Evolutionary conservation across 2,113 vertebrate species (phyloP).

Genomic region (Cyanoramphus novaezelandiae): DNA sequence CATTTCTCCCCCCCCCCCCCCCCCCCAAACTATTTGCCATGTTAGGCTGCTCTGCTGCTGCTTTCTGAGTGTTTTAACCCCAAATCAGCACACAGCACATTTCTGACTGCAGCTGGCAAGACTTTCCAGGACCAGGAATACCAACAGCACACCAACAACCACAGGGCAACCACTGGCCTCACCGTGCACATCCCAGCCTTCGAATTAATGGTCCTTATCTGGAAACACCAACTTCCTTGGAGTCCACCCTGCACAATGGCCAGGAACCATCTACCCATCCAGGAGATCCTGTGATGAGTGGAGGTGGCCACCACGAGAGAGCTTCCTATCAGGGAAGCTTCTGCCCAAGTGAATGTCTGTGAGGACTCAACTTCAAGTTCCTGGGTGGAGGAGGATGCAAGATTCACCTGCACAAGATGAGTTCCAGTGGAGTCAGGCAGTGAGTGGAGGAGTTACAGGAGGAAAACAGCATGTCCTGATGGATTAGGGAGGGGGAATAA

Average conservation of each 20-base stretch:
- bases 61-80: background rate
- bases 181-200: fast-evolving
- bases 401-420: background rate
- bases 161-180: background rate
- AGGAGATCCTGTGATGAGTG: background rate
- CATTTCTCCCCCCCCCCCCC: background rate
- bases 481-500: background rate
- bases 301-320: background rate
- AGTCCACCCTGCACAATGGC: background rate
- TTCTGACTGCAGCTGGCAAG: background rate
- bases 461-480: background rate
- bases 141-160: fast-evolving
- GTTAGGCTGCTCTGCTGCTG: background rate
- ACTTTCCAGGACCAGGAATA: background rate
- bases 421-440: background rate
- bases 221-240: background rate
- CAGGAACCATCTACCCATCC: background rate
- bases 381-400: background rate
- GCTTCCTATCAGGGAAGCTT: background rate
- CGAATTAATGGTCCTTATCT: background rate
- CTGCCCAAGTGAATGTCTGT: background rate
- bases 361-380: background rate
- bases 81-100: background rate
- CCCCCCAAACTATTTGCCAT: background rate
- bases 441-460: background rate